Evolutionary conservation across 2,113 vertebrate genomes (phyloP), one percentile per base, ranked within the genome.

Genomic region (Tauraco erythrolophus): DNA sequence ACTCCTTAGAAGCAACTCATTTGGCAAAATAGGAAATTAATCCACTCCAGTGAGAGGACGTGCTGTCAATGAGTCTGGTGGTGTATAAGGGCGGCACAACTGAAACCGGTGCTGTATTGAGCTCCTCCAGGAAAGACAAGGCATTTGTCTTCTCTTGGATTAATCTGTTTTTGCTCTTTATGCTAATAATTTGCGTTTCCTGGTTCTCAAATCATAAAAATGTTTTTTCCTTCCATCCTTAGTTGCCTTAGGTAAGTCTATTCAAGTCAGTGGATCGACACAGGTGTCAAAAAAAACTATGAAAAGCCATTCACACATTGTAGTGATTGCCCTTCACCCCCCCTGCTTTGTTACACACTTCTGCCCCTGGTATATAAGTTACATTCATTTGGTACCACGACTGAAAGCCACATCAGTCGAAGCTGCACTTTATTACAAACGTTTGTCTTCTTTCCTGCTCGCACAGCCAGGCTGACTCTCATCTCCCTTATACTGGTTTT

Each of bases 371-470:
- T 76, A 88, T 43, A 9, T 39, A 37, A 85, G 70, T 51, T 85
- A 15, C 54, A 70, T 88, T 80, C 88, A 77, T 93, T 95, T 83
- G 62, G 62, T 51, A 7, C 75, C 62, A 50, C 46, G 82, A 19
- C 53, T 66, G 66, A 82, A 79, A 93, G 41, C 88, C 66, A 50
- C 87, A 72, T 7, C 75, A 80, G 78, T 50, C 0, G 4, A 80
- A 93, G 78, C 41, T 94, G 79, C 16, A 19, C 48, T 83, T 90
- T 85, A 96, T 96, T 72, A 9, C 81, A 76, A 85, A 88, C 85
- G 80, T 96, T 96, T 80, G 85, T 93, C 97, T 93, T 88, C 87
- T 91, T 72, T 85, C 68, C 33, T 65, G 50, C 92, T 82, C 86
- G 70, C 70, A 31, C 54, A 31, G 48, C 45, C 53, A 43, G 71